Conservation (phyloP, 1,140 invertebrate species). For the Sipha flava region DNA sequence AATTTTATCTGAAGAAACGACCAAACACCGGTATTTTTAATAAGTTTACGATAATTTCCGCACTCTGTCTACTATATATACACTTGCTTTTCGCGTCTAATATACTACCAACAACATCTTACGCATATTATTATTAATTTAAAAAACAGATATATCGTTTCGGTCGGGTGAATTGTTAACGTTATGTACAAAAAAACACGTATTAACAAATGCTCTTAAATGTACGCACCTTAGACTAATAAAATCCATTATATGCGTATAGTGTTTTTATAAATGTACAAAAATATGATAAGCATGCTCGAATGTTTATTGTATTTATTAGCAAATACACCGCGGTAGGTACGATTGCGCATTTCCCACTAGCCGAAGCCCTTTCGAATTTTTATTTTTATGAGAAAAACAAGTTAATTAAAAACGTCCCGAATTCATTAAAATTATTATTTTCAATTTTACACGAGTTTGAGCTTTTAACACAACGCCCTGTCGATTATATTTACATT, state of each 20-base stretch:
- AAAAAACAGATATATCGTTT: background rate
- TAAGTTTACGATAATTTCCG: constrained; percentile 7
- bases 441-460: background rate
- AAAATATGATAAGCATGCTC: too few relatives aligned
- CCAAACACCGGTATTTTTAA: background rate
- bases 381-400: background rate
- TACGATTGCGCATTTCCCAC: too few relatives aligned
- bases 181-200: background rate
- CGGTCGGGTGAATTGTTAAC: background rate
- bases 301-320: too few relatives aligned
- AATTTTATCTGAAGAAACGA: background rate
- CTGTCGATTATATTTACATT: background rate
- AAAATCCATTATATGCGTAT: too few relatives aligned
- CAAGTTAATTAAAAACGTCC: background rate
- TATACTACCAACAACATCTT: too few relatives aligned
- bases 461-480: background rate
- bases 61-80: background rate
- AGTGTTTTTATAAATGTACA: too few relatives aligned
- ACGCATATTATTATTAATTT: background rate
- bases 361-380: background rate
- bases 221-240: too few relatives aligned
- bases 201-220: background rate
- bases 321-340: too few relatives aligned
- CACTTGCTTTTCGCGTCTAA: background rate
- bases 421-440: background rate